A percentile compares a stretch with the other conserved stretches of the same genome.
These are phyloP conservation scores for Tiliacea citrago DNA, from an alignment of 2,888 invertebrate genomes.

Conservation along the genomic window DNA sequence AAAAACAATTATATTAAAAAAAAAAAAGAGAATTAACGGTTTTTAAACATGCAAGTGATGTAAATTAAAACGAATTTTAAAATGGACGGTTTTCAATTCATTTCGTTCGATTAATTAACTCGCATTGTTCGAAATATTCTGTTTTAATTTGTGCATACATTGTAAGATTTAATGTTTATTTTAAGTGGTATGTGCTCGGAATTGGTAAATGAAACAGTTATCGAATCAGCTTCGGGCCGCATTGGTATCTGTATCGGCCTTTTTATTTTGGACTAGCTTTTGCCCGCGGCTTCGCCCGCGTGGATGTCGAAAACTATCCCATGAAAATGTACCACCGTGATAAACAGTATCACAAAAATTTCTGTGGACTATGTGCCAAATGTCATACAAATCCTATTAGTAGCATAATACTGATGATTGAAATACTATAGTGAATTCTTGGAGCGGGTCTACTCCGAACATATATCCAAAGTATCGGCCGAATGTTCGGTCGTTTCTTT, in stretches of 20 bases:
- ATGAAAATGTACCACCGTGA: no score
- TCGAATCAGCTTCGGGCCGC: constrained; percentile 20
- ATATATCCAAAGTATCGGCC: no score
- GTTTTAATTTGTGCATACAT: constrained; percentile 39
- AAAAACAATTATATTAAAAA: no score
- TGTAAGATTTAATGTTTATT: constrained; percentile 40
- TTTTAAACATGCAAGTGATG: constrained; percentile 22
- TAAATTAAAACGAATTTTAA: constrained; percentile 29
- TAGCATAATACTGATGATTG: no score
- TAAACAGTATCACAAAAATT: no score
- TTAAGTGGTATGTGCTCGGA: constrained; percentile 22
- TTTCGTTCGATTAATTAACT: constrained; percentile 37
- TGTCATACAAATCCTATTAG: no score
- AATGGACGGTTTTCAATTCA: constrained; percentile 26
- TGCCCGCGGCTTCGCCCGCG: no score
- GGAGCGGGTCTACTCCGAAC: no score
- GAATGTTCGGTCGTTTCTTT: no score
- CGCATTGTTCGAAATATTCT: constrained; percentile 35
- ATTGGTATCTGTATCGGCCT: not conserved
- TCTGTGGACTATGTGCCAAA: no score
- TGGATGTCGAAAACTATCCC: no score
- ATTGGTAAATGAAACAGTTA: constrained; percentile 17
- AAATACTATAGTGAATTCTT: no score
- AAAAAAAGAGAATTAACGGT: not conserved
- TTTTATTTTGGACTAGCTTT: not conserved